These are phyloP conservation scores for Acronicta alni DNA, from an alignment of 2,888 invertebrate genomes.

Conservation along the genomic window DNA sequence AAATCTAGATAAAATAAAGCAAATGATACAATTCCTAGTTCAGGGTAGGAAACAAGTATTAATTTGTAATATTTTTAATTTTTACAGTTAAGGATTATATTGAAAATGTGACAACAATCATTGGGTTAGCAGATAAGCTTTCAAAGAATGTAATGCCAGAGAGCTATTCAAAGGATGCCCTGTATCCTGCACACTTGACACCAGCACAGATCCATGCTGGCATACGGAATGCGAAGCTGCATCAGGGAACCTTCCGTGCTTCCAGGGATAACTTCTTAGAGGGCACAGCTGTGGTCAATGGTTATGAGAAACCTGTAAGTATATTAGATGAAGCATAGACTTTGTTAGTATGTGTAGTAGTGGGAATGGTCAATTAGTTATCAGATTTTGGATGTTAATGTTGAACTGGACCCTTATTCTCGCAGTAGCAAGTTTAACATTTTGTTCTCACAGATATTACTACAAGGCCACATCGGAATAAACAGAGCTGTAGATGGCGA, in stretches of 20 bases:
- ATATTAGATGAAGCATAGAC: too few relatives aligned
- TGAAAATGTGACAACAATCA: conserved; percentile 91
- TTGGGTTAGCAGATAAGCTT: conserved; percentile 94
- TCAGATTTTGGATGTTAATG: too few relatives aligned
- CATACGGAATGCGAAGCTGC: conserved; percentile 92
- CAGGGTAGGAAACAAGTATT: not conserved
- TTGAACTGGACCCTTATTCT: too few relatives aligned
- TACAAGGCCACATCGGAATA: conserved; percentile 95
- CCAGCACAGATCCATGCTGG: conserved; percentile 94
- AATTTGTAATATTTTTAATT: conserved; percentile 40
- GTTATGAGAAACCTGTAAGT: conserved; percentile 94
- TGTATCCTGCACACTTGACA: conserved; percentile 96
- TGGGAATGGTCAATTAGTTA: too few relatives aligned
- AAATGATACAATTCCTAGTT: too few relatives aligned
- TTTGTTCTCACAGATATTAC: conserved; percentile 89
- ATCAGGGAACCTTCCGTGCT: conserved; percentile 95
- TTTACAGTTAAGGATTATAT: conserved; percentile 94
- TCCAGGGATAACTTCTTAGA: conserved; percentile 98
- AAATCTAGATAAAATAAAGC: too few relatives aligned
- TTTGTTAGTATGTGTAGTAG: too few relatives aligned
- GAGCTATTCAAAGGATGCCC: conserved; percentile 90
- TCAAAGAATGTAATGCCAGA: conserved; percentile 91
- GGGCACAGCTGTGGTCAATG: conserved; percentile 95
- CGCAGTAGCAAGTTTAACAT: too few relatives aligned
- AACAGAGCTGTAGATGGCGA: conserved; percentile 99